These are phyloP conservation scores for Eurypyga helias DNA, from an alignment of 2,113 vertebrate species.

Conservation along the genomic window DNA sequence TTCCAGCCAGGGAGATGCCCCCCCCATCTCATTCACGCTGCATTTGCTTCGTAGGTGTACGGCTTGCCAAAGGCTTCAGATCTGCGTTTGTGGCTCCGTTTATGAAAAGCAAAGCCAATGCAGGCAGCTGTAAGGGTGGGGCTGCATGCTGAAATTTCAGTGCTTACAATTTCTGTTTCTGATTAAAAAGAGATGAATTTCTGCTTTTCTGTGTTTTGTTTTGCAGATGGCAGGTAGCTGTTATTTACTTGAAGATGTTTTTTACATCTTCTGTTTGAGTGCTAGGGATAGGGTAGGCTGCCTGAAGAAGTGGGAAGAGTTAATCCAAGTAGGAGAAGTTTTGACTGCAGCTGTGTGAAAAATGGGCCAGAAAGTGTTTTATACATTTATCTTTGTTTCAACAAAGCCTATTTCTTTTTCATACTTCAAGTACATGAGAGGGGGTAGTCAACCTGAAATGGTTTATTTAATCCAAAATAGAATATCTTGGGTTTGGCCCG, in stretches of 20 bases:
- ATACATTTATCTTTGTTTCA: constrained; percentile 53
- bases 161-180: constrained; percentile 32
- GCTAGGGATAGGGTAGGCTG: neutral
- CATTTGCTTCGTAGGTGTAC: neutral
- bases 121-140: constrained; percentile 1
- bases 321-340: constrained; percentile 16
- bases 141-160: neutral
- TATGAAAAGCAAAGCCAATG: constrained; percentile 1
- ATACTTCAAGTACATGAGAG: neutral
- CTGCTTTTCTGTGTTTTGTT: constrained; percentile 7
- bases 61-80: constrained; percentile 9
- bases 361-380: constrained; percentile 53
- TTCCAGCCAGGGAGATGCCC: neutral
- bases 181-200: constrained; percentile 6
- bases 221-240: constrained; percentile 42
- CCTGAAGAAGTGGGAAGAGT: constrained; percentile 11
- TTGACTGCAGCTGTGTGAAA: constrained; percentile 61
- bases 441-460: constrained; percentile 46
- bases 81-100: neutral
- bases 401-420: constrained; percentile 30
- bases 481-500: constrained; percentile 22
- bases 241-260: constrained; percentile 14
- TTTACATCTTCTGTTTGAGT: neutral
- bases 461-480: constrained; percentile 50
- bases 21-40: neutral